Evolutionary conservation across 1,140 invertebrate genomes (phyloP).

Genomic region (Portunus trituberculatus): DNA sequence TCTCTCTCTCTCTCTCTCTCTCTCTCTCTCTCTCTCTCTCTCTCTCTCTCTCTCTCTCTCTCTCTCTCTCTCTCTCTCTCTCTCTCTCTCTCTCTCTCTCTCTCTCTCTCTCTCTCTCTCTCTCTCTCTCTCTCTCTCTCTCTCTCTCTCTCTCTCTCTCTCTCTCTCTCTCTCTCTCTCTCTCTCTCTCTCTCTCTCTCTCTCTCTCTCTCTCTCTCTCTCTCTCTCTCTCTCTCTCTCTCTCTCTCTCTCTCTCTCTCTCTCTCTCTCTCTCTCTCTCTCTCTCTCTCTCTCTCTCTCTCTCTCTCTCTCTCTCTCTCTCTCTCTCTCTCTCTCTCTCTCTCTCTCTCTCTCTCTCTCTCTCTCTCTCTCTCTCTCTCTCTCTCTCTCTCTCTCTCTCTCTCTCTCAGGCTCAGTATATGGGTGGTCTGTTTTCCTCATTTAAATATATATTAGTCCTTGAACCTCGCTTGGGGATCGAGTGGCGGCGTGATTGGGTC

Average conservation of each 20-base stretch:
- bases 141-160: no score
- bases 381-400: background rate
- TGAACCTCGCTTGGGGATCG: background rate
- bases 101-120: background rate
- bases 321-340: no score
- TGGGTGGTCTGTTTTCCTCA: background rate
- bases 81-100: background rate
- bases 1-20: background rate
- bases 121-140: no score
- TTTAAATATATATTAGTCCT: constrained; percentile 16
- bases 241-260: no score
- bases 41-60: no score
- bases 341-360: no score
- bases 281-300: background rate
- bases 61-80: no score
- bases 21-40: no score
- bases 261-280: no score
- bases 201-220: background rate
- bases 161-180: no score
- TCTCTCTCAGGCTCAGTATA: background rate
- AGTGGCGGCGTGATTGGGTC: background rate
- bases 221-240: no score
- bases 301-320: background rate
- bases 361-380: no score
- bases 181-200: background rate